Evolutionary conservation across 2,888 invertebrate species (phyloP).

Genomic region (Eupsilia transversa): DNA sequence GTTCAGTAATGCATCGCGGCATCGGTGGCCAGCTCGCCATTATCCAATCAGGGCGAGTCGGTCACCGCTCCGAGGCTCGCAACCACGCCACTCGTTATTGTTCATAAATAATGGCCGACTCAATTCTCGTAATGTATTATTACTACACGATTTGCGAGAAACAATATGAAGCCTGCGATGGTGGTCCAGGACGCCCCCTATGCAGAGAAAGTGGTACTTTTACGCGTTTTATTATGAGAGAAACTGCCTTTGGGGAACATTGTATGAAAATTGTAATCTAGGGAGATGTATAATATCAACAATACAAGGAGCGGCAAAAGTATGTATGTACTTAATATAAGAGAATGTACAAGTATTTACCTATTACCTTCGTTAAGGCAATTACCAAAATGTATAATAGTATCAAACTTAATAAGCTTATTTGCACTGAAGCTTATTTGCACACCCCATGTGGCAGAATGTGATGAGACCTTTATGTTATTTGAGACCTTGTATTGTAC

Average conservation of each 20-base stretch:
- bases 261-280: neutral
- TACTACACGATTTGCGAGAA: constrained; percentile 65
- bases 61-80: constrained; percentile 77
- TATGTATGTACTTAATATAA: neutral
- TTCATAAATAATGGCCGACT: constrained; percentile 75
- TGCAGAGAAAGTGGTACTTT: constrained; percentile 22
- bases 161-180: constrained; percentile 39
- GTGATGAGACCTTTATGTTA: no score
- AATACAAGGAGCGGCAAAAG: neutral
- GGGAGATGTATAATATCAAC: neutral
- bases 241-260: neutral
- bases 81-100: constrained; percentile 71
- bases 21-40: constrained; percentile 69
- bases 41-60: constrained; percentile 81
- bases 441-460: no score
- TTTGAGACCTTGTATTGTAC: no score
- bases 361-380: neutral
- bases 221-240: neutral
- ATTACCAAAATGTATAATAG: neutral
- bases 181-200: constrained; percentile 46
- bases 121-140: constrained; percentile 66
- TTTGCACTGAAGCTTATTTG: no score
- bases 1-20: constrained; percentile 63
- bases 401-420: constrained; percentile 12
- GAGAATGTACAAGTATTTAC: neutral